Conservation (phyloP, 2,113 vertebrate genomes). For the Silurus glanis region DNA sequence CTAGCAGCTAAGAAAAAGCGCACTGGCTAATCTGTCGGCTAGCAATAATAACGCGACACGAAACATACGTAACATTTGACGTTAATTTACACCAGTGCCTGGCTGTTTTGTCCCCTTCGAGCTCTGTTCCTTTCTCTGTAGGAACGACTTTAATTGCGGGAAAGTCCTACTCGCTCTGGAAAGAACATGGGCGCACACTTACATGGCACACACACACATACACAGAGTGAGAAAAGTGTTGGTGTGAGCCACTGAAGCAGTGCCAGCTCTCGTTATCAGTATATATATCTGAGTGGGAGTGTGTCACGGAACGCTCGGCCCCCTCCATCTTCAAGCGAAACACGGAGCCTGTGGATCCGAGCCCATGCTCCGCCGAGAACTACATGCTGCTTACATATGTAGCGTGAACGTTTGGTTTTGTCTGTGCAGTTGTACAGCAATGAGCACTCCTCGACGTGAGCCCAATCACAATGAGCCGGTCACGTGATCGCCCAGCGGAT, state of each 20-base stretch:
- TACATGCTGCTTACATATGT: slow-evolving; percentile 77
- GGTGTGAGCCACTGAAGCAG: slow-evolving; percentile 65
- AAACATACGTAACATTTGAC: slow-evolving; percentile 3
- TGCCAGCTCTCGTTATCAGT: slow-evolving; percentile 73
- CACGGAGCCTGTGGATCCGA: slow-evolving; percentile 47
- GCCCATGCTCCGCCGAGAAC: slow-evolving; percentile 63
- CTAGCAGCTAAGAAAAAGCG: neutral
- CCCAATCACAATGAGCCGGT: slow-evolving; percentile 73
- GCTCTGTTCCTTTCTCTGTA: neutral
- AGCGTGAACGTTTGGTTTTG: slow-evolving; percentile 72
- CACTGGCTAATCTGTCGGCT: slow-evolving; percentile 7
- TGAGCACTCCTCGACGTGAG: slow-evolving; percentile 73
- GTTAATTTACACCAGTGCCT: neutral
- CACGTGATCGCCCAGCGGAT: slow-evolving; percentile 42
- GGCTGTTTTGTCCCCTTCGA: slow-evolving; percentile 4
- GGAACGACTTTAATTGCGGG: slow-evolving; percentile 17
- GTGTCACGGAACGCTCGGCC: slow-evolving; percentile 37
- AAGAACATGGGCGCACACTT: neutral
- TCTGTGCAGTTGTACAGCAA: slow-evolving; percentile 77
- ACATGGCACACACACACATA: slow-evolving; percentile 38
- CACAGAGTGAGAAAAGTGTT: slow-evolving; percentile 61
- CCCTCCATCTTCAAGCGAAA: slow-evolving; percentile 25
- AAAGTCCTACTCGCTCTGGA: neutral
- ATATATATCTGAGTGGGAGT: slow-evolving; percentile 62
- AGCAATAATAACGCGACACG: neutral